A percentile compares a stretch with the other conserved stretches of the same genome.
phyloP scores from a whole-genome alignment of 2,888 invertebrate species.

The Melitaea athalia region DNA sequence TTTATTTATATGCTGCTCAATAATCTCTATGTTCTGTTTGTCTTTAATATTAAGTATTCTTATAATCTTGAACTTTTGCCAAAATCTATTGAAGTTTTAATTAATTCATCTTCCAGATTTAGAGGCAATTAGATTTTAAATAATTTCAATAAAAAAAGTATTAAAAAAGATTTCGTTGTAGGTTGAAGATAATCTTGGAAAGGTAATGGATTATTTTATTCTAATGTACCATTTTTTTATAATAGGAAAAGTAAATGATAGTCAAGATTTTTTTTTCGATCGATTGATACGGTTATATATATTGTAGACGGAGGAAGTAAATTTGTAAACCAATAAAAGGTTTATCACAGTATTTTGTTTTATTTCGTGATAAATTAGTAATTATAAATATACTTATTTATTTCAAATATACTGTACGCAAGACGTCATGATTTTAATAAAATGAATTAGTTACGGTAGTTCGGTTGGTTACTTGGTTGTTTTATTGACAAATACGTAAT shows the following conservation, averaged over 20 bases:
- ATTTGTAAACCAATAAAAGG: constrained; percentile 34
- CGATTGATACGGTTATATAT: constrained; percentile 23
- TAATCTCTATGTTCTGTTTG: constrained; percentile 28
- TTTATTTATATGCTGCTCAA: constrained; percentile 68
- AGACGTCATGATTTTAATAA: no score
- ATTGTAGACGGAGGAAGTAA: constrained; percentile 30
- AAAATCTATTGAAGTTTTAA: constrained; percentile 3
- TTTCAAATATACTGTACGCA: no score
- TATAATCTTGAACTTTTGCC: background rate
- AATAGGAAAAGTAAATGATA: constrained; percentile 25
- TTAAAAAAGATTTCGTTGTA: background rate
- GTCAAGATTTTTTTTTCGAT: constrained; percentile 17
- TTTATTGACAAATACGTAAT: no score
- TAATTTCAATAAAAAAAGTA: background rate
- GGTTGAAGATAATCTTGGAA: constrained; percentile 3
- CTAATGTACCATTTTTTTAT: constrained; percentile 24
- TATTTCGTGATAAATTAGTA: constrained; percentile 5
- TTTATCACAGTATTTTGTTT: constrained; percentile 23
- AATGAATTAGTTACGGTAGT: no score
- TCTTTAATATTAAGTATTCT: constrained; percentile 2
- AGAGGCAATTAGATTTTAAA: constrained; percentile 1
- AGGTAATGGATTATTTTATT: constrained; percentile 12
- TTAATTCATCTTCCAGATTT: background rate
- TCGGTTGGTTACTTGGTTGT: no score
- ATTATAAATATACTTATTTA: no score